These are phyloP conservation scores for Apostichopus parvimensis DNA, from an alignment of 35 echinoderm and acorn worm genomes.

Conservation along the genomic window DNA sequence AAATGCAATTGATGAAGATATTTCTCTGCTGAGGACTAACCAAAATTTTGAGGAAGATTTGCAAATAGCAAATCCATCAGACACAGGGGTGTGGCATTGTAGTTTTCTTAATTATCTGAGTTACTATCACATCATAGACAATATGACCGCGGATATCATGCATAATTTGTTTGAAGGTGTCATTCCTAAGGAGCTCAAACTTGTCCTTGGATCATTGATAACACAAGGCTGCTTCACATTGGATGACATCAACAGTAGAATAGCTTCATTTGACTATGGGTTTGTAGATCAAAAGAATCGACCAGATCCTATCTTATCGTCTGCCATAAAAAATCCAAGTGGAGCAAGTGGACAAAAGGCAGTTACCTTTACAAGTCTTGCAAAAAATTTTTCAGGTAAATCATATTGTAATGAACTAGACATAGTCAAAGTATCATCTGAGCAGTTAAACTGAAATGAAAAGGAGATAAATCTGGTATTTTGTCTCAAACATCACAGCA, in stretches of 20 bases:
- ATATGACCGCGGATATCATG: constrained; percentile 62
- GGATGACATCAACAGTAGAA: constrained; percentile 62
- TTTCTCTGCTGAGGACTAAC: neutral
- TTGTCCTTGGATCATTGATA: constrained; percentile 49
- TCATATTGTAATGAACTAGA: no score
- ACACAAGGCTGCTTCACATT: constrained; percentile 43
- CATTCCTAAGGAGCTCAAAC: constrained; percentile 61
- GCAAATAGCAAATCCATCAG: constrained; percentile 11
- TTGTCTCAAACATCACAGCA: no score
- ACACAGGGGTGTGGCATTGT: constrained; percentile 56
- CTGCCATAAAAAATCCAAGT: constrained; percentile 43
- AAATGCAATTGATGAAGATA: constrained; percentile 46
- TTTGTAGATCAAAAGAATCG: constrained; percentile 60
- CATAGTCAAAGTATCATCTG: no score
- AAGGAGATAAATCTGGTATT: no score
- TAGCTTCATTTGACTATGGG: constrained; percentile 51
- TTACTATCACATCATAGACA: constrained; percentile 62
- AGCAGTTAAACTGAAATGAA: no score
- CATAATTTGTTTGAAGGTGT: constrained; percentile 75
- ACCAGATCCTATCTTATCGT: constrained; percentile 45
- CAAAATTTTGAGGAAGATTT: constrained; percentile 43
- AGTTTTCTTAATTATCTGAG: constrained; percentile 53
- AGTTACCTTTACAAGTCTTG: no score
- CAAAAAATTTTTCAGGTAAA: no score
- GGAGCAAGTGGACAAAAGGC: constrained; percentile 65